Conservation (phyloP, 2,888 invertebrate species). For the Eulithis prunata region DNA sequence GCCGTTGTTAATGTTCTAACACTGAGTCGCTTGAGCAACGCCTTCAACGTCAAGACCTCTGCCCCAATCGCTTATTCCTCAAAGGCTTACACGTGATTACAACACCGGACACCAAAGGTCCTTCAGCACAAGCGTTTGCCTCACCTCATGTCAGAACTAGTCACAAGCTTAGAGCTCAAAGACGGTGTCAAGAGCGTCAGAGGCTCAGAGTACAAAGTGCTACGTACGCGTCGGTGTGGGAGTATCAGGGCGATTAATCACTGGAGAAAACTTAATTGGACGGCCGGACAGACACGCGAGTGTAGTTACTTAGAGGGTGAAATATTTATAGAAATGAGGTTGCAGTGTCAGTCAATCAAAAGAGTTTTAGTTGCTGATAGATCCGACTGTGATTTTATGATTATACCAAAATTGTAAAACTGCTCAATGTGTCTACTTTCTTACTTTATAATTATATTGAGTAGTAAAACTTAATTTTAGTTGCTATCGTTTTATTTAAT, state of each 20-base stretch:
- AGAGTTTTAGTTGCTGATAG: not conserved
- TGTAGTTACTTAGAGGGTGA: conserved; percentile 41
- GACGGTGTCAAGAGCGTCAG: conserved; percentile 35
- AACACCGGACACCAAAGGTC: conserved; percentile 8
- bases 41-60: not conserved
- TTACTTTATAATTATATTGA: too few relatives aligned
- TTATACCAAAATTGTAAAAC: too few relatives aligned
- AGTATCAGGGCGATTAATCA: conserved; percentile 68
- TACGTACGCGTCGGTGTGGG: conserved; percentile 11
- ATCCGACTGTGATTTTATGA: too few relatives aligned
- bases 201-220: conserved; percentile 24
- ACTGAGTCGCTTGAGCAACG: not conserved
- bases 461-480: too few relatives aligned
- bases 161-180: conserved; percentile 32
- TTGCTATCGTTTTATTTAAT: too few relatives aligned
- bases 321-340: conserved; percentile 32
- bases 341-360: conserved; percentile 23
- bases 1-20: too few relatives aligned
- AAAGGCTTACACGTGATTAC: conserved; percentile 18
- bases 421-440: too few relatives aligned
- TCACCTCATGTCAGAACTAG: not conserved
- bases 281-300: conserved; percentile 62
- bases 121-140: conserved; percentile 20
- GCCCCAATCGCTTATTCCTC: not conserved
- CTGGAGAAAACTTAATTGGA: conserved; percentile 74